Evolutionary conservation across 2,113 vertebrate genomes (phyloP).

Genomic region (Nycticryphes semicollaris): DNA sequence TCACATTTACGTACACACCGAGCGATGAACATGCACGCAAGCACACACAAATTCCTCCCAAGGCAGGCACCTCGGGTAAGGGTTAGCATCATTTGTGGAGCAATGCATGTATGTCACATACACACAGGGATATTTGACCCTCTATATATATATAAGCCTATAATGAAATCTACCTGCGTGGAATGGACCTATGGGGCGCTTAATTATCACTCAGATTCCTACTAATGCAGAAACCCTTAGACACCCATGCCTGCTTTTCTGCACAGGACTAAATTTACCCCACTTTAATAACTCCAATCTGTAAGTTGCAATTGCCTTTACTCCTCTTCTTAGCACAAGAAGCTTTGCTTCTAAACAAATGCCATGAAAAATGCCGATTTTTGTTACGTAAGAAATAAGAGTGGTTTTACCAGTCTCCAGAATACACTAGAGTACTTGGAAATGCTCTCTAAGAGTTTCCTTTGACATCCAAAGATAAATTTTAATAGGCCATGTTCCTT

Average conservation of each 20-base stretch:
- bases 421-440: background rate
- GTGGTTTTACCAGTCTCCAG: background rate
- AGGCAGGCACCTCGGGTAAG: background rate
- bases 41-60: background rate
- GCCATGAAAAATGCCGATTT: background rate
- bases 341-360: background rate
- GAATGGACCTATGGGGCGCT: background rate
- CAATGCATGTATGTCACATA: background rate
- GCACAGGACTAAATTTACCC: background rate
- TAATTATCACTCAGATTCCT: background rate
- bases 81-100: background rate
- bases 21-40: fast-evolving
- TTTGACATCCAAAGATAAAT: constrained; percentile 37
- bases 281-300: background rate
- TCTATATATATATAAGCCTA: background rate
- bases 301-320: background rate
- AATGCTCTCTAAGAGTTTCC: constrained; percentile 17
- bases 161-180: background rate
- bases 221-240: background rate
- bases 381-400: background rate
- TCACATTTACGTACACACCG: background rate
- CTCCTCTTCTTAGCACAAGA: background rate
- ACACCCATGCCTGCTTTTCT: background rate
- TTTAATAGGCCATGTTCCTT: constrained; percentile 39
- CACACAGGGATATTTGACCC: background rate